phyloP scores from a whole-genome alignment of 1,140 invertebrate species.

The Branchinecta lynchi region DNA sequence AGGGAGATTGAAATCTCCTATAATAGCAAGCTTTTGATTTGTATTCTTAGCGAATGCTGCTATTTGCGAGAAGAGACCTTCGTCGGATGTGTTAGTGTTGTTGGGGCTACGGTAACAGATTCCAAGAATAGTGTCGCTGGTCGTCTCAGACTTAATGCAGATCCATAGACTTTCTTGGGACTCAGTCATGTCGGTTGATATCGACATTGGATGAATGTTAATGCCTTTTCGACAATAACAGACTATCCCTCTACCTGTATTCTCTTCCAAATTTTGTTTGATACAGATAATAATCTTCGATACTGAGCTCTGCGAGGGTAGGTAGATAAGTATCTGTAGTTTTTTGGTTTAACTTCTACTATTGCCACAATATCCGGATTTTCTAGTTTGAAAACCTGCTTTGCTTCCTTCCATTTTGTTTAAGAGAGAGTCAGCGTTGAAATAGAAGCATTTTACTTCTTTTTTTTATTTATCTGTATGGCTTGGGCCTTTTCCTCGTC shows the following conservation, averaged over 20 bases:
- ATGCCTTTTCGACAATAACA: neutral
- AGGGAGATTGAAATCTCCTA: too few species aligned
- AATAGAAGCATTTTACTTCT: neutral
- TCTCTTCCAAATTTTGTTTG: neutral
- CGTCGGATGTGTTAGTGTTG: neutral
- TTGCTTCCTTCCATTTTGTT: conserved; percentile 12
- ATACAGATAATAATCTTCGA: neutral
- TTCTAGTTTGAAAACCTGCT: neutral
- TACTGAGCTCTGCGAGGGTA: neutral
- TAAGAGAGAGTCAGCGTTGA: conserved; percentile 1
- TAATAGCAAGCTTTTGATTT: neutral
- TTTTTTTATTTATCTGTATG: too few species aligned
- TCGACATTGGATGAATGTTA: neutral
- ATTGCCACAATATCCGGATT: neutral
- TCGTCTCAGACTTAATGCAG: too few species aligned
- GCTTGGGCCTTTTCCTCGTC: too few species aligned
- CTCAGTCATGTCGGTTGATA: neutral
- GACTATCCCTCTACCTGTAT: neutral
- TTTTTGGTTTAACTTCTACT: conserved; percentile 11
- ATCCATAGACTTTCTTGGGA: neutral
- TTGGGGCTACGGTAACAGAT: neutral
- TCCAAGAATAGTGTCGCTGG: too few species aligned
- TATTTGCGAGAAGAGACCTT: neutral
- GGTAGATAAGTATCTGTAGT: neutral
- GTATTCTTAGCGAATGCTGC: neutral